Evolutionary conservation across 1,140 invertebrate genomes (phyloP), one percentile per base, ranked within the genome.

Genomic region (Adelges cooleyi): DNA sequence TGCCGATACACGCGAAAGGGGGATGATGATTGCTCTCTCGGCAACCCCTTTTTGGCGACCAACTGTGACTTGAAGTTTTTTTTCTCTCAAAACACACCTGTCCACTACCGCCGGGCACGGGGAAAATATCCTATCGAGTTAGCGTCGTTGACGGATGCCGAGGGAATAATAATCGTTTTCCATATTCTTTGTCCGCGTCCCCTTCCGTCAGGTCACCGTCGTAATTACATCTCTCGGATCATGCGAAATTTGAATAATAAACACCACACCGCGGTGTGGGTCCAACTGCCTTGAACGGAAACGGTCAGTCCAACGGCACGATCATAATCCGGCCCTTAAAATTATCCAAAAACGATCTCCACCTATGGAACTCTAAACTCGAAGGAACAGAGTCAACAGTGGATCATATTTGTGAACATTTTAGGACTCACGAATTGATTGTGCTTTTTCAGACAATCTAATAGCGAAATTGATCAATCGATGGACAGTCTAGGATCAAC

Each of bases 51-150:
- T 62, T 46, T 62, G 18, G 42, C 38, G 56, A 46, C 56, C 56
- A 62, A 62, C 56, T 46, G 56, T 29, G 56, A 62, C 56, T 62
- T 46, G 42, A 33, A 62, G 56, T 62, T 62, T 62, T 62, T 62
- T n/a, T n/a, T n/a, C n/a, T n/a, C n/a, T 46, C 56, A 20, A 33
- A 62, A 62, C 56, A 62, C 56, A 62, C 56, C 56, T 62, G 56
- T 62, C 56, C 17, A 44, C n/a, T n/a, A n/a, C n/a, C n/a, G n/a
- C n/a, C 29, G 29, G 53, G n/a, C 56, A 10, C 56, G 56, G 42
- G 25, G 56, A 17, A 27, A 33, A 33, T 11, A 33, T n/a, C n/a
- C n/a, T 33, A 56, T 56, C 38, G 38, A 36, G 52, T 29, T 22
- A 17, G 40, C 17, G 17, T 5, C 29, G 29, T 33, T 33, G 25